Percentiles rank a stretch among this genome's conserved stretches.
Conservation (phyloP, 2,888 invertebrate species). For the Calephelis perditalis region DNA sequence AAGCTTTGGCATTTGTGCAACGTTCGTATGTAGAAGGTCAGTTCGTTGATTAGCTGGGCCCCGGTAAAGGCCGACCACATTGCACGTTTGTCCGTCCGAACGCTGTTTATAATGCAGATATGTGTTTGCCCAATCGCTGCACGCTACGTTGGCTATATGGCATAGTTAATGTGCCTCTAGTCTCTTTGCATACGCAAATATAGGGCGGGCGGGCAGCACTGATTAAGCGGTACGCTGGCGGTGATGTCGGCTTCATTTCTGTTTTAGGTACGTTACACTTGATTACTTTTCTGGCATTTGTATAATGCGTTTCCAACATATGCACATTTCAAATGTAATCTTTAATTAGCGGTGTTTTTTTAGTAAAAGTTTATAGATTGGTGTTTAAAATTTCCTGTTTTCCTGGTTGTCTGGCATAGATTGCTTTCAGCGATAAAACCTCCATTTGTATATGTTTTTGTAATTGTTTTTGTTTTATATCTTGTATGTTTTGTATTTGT, state of each 20-base stretch:
- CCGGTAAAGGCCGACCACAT: slow-evolving; percentile 75
- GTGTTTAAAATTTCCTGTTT: too few relatives aligned
- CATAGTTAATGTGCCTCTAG: slow-evolving; percentile 76
- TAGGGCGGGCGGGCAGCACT: slow-evolving; percentile 72
- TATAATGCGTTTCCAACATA: slow-evolving; percentile 13
- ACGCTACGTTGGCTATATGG: slow-evolving; percentile 77
- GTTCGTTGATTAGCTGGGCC: slow-evolving; percentile 73
- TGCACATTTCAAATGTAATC: slow-evolving; percentile 3
- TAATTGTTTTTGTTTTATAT: too few relatives aligned
- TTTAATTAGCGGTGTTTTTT: neutral
- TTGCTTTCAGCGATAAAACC: too few relatives aligned
- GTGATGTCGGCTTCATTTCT: slow-evolving; percentile 62
- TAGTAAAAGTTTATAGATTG: too few relatives aligned
- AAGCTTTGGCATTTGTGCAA: slow-evolving; percentile 42
- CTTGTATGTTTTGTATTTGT: too few relatives aligned
- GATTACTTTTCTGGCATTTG: slow-evolving; percentile 53
- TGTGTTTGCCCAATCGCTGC: slow-evolving; percentile 78
- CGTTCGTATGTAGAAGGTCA: slow-evolving; percentile 70
- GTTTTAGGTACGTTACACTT: slow-evolving; percentile 55
- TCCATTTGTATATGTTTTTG: too few relatives aligned
- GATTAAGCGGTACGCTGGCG: slow-evolving; percentile 71
- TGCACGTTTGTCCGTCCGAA: slow-evolving; percentile 73
- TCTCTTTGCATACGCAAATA: slow-evolving; percentile 79
- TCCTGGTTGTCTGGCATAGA: too few relatives aligned
- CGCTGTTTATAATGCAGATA: slow-evolving; percentile 79